Percentiles rank a stretch among this genome's conserved stretches.
These are phyloP conservation scores for Hephaestus fuliginosus DNA, from an alignment of 2,797 vertebrate species.

Conservation along the genomic window DNA sequence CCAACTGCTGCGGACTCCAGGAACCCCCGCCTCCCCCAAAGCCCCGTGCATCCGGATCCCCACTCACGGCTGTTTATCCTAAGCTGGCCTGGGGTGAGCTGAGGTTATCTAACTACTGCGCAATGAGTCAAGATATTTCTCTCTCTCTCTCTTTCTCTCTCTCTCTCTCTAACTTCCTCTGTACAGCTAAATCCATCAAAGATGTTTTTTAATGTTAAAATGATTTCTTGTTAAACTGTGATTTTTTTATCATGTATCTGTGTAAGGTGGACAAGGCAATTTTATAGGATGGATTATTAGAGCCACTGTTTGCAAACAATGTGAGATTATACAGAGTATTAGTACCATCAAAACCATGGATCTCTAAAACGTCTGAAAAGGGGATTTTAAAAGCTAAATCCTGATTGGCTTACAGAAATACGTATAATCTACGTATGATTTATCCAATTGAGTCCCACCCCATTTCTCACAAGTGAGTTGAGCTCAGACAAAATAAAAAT, in stretches of 20 bases:
- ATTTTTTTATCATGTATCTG: constrained; percentile 8
- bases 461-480: constrained; percentile 2
- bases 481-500: constrained; percentile 16
- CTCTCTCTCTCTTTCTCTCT: constrained; percentile 41
- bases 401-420: constrained; percentile 12
- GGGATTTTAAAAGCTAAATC: neutral
- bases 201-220: constrained; percentile 36
- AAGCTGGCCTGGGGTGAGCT: constrained; percentile 70
- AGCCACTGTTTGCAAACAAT: neutral
- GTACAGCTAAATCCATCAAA: constrained; percentile 54
- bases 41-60: constrained; percentile 68
- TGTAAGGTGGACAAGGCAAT: neutral
- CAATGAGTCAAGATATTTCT: constrained; percentile 49
- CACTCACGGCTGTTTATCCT: constrained; percentile 74
- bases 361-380: neutral
- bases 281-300: neutral
- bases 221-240: constrained; percentile 21
- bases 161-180: constrained; percentile 38
- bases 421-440: neutral
- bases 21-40: constrained; percentile 59
- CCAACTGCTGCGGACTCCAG: constrained; percentile 55
- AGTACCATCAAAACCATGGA: neutral
- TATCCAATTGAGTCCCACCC: neutral
- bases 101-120: constrained; percentile 73
- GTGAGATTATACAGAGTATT: neutral